A percentile compares a stretch with the other conserved stretches of the same genome.
Conservation (phyloP, 2,113 vertebrate genomes). For the Gobius niger region DNA sequence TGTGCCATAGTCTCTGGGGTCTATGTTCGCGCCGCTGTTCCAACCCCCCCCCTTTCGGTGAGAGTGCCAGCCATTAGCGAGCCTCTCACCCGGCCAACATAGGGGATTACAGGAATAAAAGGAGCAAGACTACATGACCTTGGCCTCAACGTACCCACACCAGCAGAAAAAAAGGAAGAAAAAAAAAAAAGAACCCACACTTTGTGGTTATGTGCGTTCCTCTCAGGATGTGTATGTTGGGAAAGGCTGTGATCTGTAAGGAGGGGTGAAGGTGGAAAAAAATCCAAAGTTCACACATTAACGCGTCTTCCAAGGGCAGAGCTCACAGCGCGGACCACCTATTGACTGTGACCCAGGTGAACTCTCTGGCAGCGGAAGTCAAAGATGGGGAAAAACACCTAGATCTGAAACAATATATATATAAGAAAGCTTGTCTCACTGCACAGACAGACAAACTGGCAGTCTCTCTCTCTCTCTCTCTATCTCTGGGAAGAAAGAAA, state of each 20-base stretch:
- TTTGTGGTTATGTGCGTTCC: conserved; percentile 20
- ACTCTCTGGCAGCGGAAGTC: conserved; percentile 44
- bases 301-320: conserved; percentile 63
- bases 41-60: conserved; percentile 27
- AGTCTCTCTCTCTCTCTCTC: conserved; percentile 29
- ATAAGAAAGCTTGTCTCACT: conserved; percentile 32
- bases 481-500: no score
- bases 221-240: conserved; percentile 32
- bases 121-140: conserved; percentile 63
- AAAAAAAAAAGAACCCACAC: conserved; percentile 19
- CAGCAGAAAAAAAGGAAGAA: background rate
- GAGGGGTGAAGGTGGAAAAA: conserved; percentile 12
- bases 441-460: conserved; percentile 38
- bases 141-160: conserved; percentile 55
- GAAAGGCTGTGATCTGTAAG: conserved; percentile 42
- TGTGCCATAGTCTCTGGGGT: conserved; percentile 58
- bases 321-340: conserved; percentile 27
- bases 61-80: conserved; percentile 73
- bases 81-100: conserved; percentile 66
- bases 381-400: conserved; percentile 35
- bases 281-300: conserved; percentile 61
- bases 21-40: conserved; percentile 56
- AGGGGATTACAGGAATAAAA: conserved; percentile 72
- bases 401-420: conserved; percentile 47
- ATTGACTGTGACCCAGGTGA: conserved; percentile 33